Conservation (phyloP, 2,888 invertebrate species). For the Agonum fuliginosum region DNA sequence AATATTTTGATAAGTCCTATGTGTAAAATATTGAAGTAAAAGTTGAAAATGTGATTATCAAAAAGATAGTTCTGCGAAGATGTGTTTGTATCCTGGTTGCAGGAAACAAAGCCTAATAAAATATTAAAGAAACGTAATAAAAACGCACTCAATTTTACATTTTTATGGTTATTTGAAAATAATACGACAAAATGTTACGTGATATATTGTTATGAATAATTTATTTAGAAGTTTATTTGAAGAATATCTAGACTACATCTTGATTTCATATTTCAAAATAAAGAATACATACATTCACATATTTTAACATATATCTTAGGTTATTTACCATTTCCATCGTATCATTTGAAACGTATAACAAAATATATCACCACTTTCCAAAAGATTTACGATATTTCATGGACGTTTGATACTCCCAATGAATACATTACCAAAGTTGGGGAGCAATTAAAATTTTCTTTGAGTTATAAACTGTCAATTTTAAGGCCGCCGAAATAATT, state of each 20-base stretch:
- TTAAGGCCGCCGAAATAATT: constrained; percentile 17
- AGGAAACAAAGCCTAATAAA: background rate
- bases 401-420: background rate
- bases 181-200: constrained; percentile 40
- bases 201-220: constrained; percentile 47
- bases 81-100: constrained; percentile 3
- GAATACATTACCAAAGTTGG: constrained; percentile 11
- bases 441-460: constrained; percentile 22
- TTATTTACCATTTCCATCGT: constrained; percentile 31
- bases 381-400: constrained; percentile 8
- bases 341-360: constrained; percentile 37
- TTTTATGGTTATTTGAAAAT: constrained; percentile 46
- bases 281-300: constrained; percentile 42
- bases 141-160: constrained; percentile 12
- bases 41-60: no score
- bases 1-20: no score
- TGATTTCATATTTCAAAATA: constrained; percentile 43
- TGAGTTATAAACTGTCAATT: constrained; percentile 23
- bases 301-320: constrained; percentile 34
- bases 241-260: constrained; percentile 30
- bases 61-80: no score
- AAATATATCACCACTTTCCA: constrained; percentile 28
- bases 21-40: no score
- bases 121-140: constrained; percentile 31
- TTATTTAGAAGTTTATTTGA: constrained; percentile 37